Base-by-base conservation (phyloP, 2,797 vertebrate species). In the Phoebastria nigripes region DNA sequence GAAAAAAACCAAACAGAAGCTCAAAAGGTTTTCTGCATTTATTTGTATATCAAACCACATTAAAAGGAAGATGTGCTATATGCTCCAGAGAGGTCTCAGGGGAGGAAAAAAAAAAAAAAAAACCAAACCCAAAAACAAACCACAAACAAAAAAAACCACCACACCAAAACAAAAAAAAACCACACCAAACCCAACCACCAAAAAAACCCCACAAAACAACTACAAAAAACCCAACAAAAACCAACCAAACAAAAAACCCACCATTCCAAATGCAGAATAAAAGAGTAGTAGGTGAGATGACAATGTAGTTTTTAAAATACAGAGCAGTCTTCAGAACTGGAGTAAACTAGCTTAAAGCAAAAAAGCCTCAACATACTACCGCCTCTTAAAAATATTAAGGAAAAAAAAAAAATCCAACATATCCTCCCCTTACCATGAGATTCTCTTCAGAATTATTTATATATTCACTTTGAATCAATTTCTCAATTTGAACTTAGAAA, bases 401-500 rank as follows among this genome's bases (percentile, higher is more conserved):
- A 80, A 67, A 31, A 80, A 67, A 31, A 82, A 63, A 65, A 39
- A 24, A 66, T 12, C 42, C 65, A 94, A 81, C 65, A n/a, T 26
- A 49, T 70, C 54, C 39, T 85, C 67, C 62, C 61, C 63, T 61
- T 82, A 96, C 61, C 11, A 4, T 26, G 15, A 15, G 31, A 65
- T 74, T 94, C 61, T 91, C 58, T 49, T 82, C 31, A 67, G 24
- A 95, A 94, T 49, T 72, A 92, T 54, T 95, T 94, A 92, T 91
- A 58, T 90, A 95, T 85, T 97, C 89, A 93, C 82, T 96, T 95
- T 89, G 69, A 97, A 85, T 96, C 71, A 89, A 82, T 89, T 96
- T 46, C n/a, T 71, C 21, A 6, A 89, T 89, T 93, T 92, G 83
- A 96, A 95, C 59, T 87, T 78, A 15, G 65, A 97, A 97, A 97